Conservation (phyloP, 2,888 invertebrate genomes). For the Microplitis manilae region DNA sequence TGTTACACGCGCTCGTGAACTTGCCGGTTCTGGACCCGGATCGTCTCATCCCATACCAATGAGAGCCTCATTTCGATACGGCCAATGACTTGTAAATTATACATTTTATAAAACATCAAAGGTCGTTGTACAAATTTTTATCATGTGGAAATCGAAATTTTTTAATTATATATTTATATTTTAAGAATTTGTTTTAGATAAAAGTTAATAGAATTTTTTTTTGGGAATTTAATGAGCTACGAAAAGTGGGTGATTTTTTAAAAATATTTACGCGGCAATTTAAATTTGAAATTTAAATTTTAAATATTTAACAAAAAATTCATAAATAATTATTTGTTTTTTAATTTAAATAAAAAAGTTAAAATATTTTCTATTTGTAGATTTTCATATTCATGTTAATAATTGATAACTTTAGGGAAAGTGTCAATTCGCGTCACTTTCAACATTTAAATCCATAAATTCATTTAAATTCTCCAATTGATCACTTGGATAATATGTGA, state of each 20-base stretch:
- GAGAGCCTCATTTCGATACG: slow-evolving; percentile 6
- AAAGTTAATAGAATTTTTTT: no score
- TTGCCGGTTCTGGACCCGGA: slow-evolving; percentile 52
- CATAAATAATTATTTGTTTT: background rate
- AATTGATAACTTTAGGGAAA: slow-evolving; percentile 36
- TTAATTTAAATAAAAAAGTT: background rate
- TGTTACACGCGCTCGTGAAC: slow-evolving; percentile 65
- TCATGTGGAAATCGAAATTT: background rate
- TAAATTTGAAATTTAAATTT: no score
- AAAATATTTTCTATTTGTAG: background rate
- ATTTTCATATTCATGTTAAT: background rate
- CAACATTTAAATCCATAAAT: slow-evolving; percentile 7
- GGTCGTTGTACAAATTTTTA: background rate
- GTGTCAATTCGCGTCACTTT: slow-evolving; percentile 36
- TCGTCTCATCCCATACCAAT: slow-evolving; percentile 19
- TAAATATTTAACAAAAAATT: no score
- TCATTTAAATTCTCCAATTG: slow-evolving; percentile 3
- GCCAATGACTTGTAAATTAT: slow-evolving; percentile 5
- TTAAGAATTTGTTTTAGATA: no score
- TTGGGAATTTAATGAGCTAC: no score
- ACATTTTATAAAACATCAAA: slow-evolving; percentile 1
- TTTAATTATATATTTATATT: background rate
- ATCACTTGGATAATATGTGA: background rate
- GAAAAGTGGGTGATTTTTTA: no score
- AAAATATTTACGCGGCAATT: no score